Percentiles rank a stretch among this genome's conserved stretches.
Conservation (phyloP, 2,113 vertebrate genomes). For the Cyprinodon tularosa region DNA sequence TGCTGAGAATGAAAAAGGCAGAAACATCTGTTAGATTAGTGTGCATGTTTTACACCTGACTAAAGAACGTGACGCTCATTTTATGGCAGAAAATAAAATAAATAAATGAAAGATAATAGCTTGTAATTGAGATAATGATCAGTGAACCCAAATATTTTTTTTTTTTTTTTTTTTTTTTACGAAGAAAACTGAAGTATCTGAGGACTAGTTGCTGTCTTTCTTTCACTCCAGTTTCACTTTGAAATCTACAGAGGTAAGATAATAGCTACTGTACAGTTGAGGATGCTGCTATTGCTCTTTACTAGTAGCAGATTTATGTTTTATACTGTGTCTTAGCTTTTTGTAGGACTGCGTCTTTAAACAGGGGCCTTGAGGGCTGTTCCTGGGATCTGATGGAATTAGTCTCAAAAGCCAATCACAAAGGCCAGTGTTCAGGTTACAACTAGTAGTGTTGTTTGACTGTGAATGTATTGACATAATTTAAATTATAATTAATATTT, state of each 20-base stretch:
- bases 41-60: neutral
- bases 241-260: neutral
- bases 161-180: no score
- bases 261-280: neutral
- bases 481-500: no score
- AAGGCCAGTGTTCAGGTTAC: neutral
- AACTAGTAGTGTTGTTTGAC: neutral
- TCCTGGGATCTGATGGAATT: neutral
- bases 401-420: neutral
- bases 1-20: neutral
- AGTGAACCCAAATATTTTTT: neutral
- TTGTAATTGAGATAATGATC: neutral
- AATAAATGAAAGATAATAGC: neutral
- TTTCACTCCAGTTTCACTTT: neutral
- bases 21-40: neutral
- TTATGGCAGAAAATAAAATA: neutral
- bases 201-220: neutral
- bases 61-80: neutral
- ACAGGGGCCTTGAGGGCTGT: neutral
- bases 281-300: neutral
- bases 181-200: no score
- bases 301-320: neutral
- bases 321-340: neutral
- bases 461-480: no score
- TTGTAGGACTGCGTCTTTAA: neutral